Evolutionary conservation across 53 echinoderm and acorn worm genomes (phyloP).

Genomic region (Astropecten irregularis): DNA sequence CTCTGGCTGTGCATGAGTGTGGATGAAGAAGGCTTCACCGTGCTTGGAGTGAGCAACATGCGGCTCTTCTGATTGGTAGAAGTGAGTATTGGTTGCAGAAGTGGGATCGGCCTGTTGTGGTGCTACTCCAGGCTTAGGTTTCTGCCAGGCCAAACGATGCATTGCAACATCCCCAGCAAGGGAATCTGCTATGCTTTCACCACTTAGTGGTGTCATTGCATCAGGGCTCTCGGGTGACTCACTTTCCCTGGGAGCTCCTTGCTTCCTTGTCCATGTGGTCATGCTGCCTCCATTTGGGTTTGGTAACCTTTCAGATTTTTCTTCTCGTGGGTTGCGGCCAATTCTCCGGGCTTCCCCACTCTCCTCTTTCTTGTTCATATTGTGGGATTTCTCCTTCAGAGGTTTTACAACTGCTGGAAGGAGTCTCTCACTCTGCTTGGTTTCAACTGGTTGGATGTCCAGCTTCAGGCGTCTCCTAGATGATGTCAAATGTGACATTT

Average conservation of each 20-base stretch:
- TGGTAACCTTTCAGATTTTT: slow-evolving; percentile 3
- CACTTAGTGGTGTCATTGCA: slow-evolving; percentile 86
- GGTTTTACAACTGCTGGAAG: slow-evolving; percentile 84
- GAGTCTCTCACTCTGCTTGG: slow-evolving; percentile 65
- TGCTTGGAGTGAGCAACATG: slow-evolving; percentile 73
- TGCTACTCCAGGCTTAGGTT: slow-evolving; percentile 8
- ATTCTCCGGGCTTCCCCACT: slow-evolving; percentile 67
- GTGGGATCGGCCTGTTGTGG: slow-evolving; percentile 40
- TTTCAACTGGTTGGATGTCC: slow-evolving; percentile 80
- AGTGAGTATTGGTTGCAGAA: slow-evolving; percentile 54
- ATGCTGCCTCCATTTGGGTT: slow-evolving; percentile 25
- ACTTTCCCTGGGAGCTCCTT: slow-evolving; percentile 2
- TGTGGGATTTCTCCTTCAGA: slow-evolving; percentile 78
- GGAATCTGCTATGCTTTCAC: slow-evolving; percentile 86
- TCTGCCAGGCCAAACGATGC: slow-evolving; percentile 65
- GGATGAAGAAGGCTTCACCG: slow-evolving; percentile 93
- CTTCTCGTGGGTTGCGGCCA: slow-evolving; percentile 55
- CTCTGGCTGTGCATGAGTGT: slow-evolving; percentile 45
- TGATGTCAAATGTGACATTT: background rate
- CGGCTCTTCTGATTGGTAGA: slow-evolving; percentile 64
- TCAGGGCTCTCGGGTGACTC: slow-evolving; percentile 83
- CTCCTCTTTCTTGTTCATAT: slow-evolving; percentile 79
- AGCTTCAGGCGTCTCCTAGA: slow-evolving; percentile 70
- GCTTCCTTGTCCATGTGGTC: slow-evolving; percentile 45
- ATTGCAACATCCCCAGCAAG: slow-evolving; percentile 69